Conservation (phyloP, 2,797 vertebrate genomes). For the Arrhamphus sclerolepis region DNA sequence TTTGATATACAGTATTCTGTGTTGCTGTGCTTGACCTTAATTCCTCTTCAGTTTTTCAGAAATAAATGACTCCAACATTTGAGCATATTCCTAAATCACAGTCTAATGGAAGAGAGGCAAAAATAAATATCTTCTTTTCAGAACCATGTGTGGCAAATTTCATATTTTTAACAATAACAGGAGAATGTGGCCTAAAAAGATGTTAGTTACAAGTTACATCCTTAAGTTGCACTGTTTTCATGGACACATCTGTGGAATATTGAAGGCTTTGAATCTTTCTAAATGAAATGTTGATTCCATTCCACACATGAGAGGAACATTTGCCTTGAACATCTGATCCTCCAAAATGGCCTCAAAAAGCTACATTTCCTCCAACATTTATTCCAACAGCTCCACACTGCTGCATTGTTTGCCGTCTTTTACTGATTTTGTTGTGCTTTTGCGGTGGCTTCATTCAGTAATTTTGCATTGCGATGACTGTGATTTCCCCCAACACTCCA, state of each 20-base stretch:
- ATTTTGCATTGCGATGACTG: conserved; percentile 37
- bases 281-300: background rate
- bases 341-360: conserved; percentile 5
- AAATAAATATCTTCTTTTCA: too few species aligned
- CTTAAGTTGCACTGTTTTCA: background rate
- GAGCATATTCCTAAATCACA: too few species aligned
- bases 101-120: too few species aligned
- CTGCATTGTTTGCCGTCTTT: conserved; percentile 26
- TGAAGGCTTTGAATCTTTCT: background rate
- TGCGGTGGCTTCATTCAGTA: conserved; percentile 41
- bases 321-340: conserved; percentile 10
- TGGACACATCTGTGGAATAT: background rate
- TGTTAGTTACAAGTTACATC: too few species aligned
- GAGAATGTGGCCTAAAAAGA: too few species aligned
- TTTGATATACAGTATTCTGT: too few species aligned
- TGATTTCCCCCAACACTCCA: conserved; percentile 40
- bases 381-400: background rate
- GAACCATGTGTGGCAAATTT: too few species aligned
- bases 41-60: too few species aligned
- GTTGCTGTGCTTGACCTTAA: too few species aligned
- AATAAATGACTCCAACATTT: too few species aligned
- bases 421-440: conserved; percentile 4
- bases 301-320: conserved; percentile 21
- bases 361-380: conserved; percentile 15
- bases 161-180: too few species aligned